A percentile compares a stretch with the other conserved stretches of the same genome.
phyloP scores from a whole-genome alignment of 2,797 vertebrate genomes.

The Galagoides demidoff region DNA sequence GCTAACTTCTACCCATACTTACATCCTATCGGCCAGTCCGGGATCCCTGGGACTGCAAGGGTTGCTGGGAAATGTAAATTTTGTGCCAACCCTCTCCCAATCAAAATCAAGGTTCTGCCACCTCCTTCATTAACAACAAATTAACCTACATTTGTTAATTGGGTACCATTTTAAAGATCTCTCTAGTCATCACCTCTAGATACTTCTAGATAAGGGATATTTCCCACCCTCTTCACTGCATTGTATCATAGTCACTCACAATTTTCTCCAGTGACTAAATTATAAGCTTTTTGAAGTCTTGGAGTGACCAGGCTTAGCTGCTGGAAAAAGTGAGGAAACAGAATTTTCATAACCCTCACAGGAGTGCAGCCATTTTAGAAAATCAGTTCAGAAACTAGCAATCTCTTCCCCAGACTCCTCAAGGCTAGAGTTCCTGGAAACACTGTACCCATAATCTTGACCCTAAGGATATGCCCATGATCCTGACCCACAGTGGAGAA shows the following conservation, averaged over 20 bases:
- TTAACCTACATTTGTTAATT: not conserved
- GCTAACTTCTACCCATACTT: not conserved
- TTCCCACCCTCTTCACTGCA: rapidly evolving
- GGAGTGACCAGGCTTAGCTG: too few species aligned
- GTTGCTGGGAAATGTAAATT: not conserved
- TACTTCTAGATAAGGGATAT: not conserved
- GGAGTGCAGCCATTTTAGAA: too few species aligned
- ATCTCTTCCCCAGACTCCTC: too few species aligned
- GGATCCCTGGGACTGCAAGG: not conserved
- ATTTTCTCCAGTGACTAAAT: not conserved
- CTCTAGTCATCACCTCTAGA: not conserved
- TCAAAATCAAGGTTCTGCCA: not conserved
- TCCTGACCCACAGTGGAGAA: too few species aligned
- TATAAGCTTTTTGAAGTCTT: not conserved
- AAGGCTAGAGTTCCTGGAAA: too few species aligned
- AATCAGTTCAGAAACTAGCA: too few species aligned
- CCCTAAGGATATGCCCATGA: too few species aligned
- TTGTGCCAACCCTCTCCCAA: not conserved
- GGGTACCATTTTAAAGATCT: not conserved
- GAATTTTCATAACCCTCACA: too few species aligned
- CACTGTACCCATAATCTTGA: too few species aligned
- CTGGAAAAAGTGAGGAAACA: too few species aligned
- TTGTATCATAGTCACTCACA: not conserved
- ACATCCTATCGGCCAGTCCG: not conserved
- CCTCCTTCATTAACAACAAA: not conserved